Evolutionary conservation across 2,113 vertebrate genomes (phyloP).

Genomic region (Labeo catla): DNA sequence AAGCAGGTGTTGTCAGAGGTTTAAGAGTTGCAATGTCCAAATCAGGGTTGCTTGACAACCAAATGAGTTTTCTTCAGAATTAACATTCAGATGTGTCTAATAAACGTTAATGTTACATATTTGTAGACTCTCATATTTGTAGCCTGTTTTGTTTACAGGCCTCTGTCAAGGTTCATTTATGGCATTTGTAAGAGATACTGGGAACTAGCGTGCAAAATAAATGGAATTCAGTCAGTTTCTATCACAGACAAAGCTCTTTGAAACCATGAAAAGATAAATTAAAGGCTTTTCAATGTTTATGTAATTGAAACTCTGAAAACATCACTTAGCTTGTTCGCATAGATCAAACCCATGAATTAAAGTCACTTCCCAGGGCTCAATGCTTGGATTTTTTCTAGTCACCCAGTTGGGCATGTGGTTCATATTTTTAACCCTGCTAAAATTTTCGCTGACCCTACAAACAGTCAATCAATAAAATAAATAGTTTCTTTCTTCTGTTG

Average conservation of each 20-base stretch:
- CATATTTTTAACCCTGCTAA: neutral
- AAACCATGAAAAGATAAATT: neutral
- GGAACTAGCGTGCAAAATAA: neutral
- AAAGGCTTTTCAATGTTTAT: neutral
- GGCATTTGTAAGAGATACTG: neutral
- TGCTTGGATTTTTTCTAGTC: neutral
- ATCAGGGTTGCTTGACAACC: neutral
- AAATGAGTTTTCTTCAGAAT: no score
- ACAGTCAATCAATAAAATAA: neutral
- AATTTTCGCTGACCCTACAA: neutral
- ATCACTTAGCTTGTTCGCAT: neutral
- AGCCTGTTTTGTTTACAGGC: neutral
- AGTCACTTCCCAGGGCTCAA: constrained; percentile 3
- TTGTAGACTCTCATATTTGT: neutral
- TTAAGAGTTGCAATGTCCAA: neutral
- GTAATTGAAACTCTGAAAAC: neutral
- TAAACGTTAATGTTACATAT: neutral
- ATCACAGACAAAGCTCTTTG: neutral
- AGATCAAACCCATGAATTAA: neutral
- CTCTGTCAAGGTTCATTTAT: neutral
- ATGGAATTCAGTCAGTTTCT: neutral
- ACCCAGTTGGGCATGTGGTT: neutral
- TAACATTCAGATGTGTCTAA: neutral
- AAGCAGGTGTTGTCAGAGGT: neutral
- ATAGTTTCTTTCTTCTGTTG: no score